Base-by-base conservation (phyloP, 2,888 invertebrate species). In the Catonia carolina region DNA sequence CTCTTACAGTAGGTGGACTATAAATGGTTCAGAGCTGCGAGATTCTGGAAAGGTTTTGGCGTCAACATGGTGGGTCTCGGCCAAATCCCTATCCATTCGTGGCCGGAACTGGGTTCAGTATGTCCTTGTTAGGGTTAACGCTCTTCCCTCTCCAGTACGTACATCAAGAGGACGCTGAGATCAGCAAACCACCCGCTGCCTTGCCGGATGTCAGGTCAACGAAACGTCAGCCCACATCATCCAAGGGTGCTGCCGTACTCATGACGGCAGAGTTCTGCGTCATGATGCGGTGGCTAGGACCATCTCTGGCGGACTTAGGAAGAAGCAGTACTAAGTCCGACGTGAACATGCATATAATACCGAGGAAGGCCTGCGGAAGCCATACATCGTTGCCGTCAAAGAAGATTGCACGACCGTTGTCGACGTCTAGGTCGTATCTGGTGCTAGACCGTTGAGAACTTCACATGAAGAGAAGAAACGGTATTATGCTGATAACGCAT, bases 181-280 rank as follows among this genome's bases (percentile, higher is more conserved):
- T n/a, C 12, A 15, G 1, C 4, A 8, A 20, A 12, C 18, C 58
- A 1, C 31, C 64, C 14, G 5, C 50, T 71, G 70, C 56, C 66
- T 70, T 18, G 69, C 68, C 2, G 69, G 69, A 1, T 71, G 69
- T 61, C 54, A 51, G 49, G 60, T 61, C 0, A 62, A 59, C 35
- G 70, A 72, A 58, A 70, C 71, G 0, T 65, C 67, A 27, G 68
- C 67, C 6, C 70, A 70, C 51, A 55, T 67, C 14, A 64, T 70
- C 37, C 71, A 72, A 51, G 53, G 53, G 18, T 71, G 71, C 59
- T 60, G 59, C 39, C 47, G 69, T 35, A 72, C 71, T 1, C 70
- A 72, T 60, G 70, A 69, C 61, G 70, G 67, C 3, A 60, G 69
- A 2, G 63, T 72, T 0, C 20, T 62, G 37, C 62, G 71, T 7